phyloP scores from a whole-genome alignment of 2,888 invertebrate species.

The Stratiomys singularior region DNA sequence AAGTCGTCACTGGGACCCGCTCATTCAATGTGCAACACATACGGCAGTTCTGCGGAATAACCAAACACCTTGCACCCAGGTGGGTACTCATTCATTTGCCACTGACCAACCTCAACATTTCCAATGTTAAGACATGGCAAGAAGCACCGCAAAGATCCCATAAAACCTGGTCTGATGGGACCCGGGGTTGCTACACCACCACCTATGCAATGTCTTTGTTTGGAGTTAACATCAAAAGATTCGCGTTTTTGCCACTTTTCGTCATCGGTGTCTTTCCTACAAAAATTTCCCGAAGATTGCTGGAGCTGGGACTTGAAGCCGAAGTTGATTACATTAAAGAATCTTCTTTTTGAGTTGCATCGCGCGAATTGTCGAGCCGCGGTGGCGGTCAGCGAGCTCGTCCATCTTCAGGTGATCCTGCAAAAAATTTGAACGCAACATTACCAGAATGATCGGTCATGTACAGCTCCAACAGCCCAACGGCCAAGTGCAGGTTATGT shows the following conservation, averaged over 20 bases:
- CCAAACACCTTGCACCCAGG: slow-evolving; percentile 33
- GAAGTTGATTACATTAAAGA: slow-evolving; percentile 21
- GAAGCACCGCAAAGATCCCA: background rate
- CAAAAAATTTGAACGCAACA: slow-evolving; percentile 35
- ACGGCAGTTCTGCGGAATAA: background rate
- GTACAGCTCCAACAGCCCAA: background rate
- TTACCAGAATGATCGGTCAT: slow-evolving; percentile 30
- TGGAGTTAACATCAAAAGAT: slow-evolving; percentile 46
- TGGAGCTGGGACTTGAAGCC: background rate
- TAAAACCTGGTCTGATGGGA: slow-evolving; percentile 37
- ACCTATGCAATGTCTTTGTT: slow-evolving; percentile 52
- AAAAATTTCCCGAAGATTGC: slow-evolving; percentile 23
- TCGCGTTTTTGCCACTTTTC: slow-evolving; percentile 43
- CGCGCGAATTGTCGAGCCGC: background rate
- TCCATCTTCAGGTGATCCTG: slow-evolving; percentile 29
- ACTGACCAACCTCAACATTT: slow-evolving; percentile 38
- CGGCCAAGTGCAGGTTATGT: slow-evolving; percentile 26
- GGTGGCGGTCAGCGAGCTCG: background rate
- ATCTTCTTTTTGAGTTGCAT: slow-evolving; percentile 2
- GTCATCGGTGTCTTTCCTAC: slow-evolving; percentile 30
- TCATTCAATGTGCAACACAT: slow-evolving; percentile 23
- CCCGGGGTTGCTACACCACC: slow-evolving; percentile 40
- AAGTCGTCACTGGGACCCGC: slow-evolving; percentile 19
- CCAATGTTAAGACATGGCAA: background rate
- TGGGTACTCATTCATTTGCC: slow-evolving; percentile 16